These are phyloP conservation scores for Seira sanloemensis DNA, from an alignment of 2,888 invertebrate genomes.

Conservation along the genomic window DNA sequence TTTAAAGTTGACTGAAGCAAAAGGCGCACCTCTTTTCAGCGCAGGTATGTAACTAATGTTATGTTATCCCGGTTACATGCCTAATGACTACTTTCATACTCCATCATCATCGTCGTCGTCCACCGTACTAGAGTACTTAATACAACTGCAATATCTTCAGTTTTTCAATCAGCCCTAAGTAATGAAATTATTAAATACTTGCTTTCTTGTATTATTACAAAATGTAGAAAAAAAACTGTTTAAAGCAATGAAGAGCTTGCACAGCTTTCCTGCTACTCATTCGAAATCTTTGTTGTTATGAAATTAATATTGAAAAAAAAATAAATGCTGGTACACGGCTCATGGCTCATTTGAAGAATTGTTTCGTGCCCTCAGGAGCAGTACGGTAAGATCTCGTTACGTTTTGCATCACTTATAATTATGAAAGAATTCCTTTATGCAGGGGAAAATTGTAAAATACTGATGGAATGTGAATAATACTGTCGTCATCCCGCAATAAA, in stretches of 20 bases:
- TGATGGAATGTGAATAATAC: constrained; percentile 4
- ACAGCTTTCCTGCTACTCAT: background rate
- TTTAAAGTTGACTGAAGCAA: background rate
- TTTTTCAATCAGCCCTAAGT: constrained; percentile 4
- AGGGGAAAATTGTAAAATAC: background rate
- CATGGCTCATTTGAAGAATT: background rate
- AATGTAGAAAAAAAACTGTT: no score
- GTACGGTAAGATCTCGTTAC: constrained; percentile 4
- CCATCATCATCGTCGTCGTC: background rate
- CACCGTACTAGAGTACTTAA: no score
- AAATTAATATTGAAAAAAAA: background rate
- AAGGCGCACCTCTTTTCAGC: background rate
- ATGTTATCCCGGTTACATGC: background rate
- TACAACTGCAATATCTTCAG: background rate
- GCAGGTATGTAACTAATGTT: background rate
- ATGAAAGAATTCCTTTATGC: background rate
- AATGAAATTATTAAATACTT: constrained; percentile 1
- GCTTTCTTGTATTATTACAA: background rate
- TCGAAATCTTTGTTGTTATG: background rate
- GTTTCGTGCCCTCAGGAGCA: constrained; percentile 1
- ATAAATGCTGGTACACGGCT: no score
- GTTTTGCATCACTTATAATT: background rate
- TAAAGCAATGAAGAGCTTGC: background rate
- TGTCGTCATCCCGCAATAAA: background rate
- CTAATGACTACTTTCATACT: background rate